Base-by-base conservation (phyloP, 2,888 invertebrate genomes). In the Patella caerulea region DNA sequence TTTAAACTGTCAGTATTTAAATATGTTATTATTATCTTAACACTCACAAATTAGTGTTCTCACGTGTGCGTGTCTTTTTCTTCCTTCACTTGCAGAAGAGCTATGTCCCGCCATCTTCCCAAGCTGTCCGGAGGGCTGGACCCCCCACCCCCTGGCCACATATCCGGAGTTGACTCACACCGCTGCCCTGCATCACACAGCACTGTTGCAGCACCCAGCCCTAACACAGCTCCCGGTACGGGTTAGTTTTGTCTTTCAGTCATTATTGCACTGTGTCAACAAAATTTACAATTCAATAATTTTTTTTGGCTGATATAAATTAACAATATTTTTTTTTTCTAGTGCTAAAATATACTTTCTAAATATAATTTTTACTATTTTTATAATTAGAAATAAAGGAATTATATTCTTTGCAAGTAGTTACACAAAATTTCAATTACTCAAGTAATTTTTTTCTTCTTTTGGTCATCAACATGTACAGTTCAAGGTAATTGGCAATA, bases 31-130 rank as follows among this genome's bases (percentile, higher is more conserved):
- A 65, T 65, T 19, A 65, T 65, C 65, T 65, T 65, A 65, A 65
- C 65, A 65, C 65, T 65, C 65, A 65, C 65, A 65, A 24, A 65
- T 65, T 65, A 65, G 65, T 71, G 74, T 55, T 70, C 77, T 82
- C 81, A 80, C 83, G 82, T 77, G 79, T 83, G 83, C 78, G 76
- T 54, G 71, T 72, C 76, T 82, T 73, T 77, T 76, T 81, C 59
- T 75, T 74, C 77, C 73, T 79, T 78, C 79, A 77, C 77, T 90
- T 89, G 81, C 91, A 92, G 93, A 92, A 88, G 98, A 98, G 94
- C 94, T 98, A 94, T 95, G 96, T 81, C 88, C 89, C 90, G 97
- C 97, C 89, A 97, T 98, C 95, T 97, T 98, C 94, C 97, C 97
- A 88, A 95, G 96, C 86, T 97, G 96, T 87, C 96, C 97, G 81